These are phyloP conservation scores for Chloroclysta siterata DNA, from an alignment of 2,888 invertebrate genomes.

Conservation along the genomic window DNA sequence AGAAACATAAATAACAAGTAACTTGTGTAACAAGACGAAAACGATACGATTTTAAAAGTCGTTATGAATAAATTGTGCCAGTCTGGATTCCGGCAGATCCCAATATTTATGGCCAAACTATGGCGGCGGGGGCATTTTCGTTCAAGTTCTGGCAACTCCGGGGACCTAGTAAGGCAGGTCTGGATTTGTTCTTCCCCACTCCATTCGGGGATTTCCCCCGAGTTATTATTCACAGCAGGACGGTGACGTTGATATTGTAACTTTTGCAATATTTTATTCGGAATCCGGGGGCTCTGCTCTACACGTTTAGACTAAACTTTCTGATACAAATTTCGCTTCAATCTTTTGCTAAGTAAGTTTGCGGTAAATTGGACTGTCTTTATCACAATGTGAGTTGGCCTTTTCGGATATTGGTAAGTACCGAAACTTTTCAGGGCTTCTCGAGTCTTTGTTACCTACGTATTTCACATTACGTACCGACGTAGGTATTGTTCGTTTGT, in stretches of 20 bases:
- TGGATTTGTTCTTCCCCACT: conserved; percentile 49
- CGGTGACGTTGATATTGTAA: conserved; percentile 52
- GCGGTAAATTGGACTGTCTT: conserved; percentile 35
- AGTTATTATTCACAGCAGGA: conserved; percentile 51
- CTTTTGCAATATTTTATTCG: conserved; percentile 53
- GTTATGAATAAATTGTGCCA: conserved; percentile 49
- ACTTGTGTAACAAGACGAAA: conserved; percentile 45
- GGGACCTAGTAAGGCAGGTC: conserved; percentile 52
- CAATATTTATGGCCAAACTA: conserved; percentile 60
- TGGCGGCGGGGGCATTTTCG: conserved; percentile 49
- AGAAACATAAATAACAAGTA: conserved; percentile 39
- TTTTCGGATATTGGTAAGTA: conserved; percentile 25
- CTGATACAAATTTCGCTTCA: conserved; percentile 52
- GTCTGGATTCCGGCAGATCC: conserved; percentile 46
- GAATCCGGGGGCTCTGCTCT: conserved; percentile 47
- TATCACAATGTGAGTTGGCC: conserved; percentile 29
- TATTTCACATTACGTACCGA: too few relatives aligned
- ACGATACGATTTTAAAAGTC: conserved; percentile 49
- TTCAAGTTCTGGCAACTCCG: conserved; percentile 42
- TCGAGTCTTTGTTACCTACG: too few relatives aligned
- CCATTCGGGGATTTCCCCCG: conserved; percentile 39
- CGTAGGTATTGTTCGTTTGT: too few relatives aligned
- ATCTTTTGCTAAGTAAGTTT: conserved; percentile 34
- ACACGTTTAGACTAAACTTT: conserved; percentile 46
- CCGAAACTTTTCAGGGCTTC: conserved; percentile 4